These are phyloP conservation scores for Glaucomys volans DNA, from an alignment of 2,113 vertebrate species.

Conservation along the genomic window DNA sequence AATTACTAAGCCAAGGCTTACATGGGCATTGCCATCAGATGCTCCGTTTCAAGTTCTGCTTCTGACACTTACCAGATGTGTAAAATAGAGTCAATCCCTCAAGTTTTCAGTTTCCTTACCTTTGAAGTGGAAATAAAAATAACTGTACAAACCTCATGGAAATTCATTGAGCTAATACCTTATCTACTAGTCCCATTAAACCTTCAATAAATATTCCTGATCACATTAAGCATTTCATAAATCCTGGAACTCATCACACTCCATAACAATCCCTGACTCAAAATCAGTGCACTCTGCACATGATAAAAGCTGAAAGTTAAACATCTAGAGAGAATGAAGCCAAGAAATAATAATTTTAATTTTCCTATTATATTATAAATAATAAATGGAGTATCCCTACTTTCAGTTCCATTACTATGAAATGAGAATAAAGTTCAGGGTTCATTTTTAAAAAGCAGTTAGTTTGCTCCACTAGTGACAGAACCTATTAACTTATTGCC, in stretches of 20 bases:
- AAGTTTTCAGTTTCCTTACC: not conserved
- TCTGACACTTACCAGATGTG: not conserved
- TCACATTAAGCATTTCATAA: not conserved
- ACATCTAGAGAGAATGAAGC: not conserved
- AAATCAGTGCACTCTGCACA: not conserved
- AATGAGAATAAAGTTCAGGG: constrained; percentile 35
- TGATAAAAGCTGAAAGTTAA: constrained; percentile 37
- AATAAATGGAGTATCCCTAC: not conserved
- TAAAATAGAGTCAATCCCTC: not conserved
- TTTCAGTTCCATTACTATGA: constrained; percentile 55
- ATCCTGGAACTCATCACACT: constrained; percentile 26
- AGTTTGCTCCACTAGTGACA: constrained; percentile 37
- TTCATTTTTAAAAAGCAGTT: constrained; percentile 71
- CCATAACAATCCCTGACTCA: not conserved
- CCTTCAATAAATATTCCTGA: not conserved
- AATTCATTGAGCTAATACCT: not conserved
- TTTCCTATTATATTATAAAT: constrained; percentile 56
- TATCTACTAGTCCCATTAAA: not conserved
- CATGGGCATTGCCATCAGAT: accelerated
- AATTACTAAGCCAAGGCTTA: not conserved
- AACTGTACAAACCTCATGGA: not conserved
- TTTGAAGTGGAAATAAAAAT: constrained; percentile 58
- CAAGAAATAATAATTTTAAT: constrained; percentile 51
- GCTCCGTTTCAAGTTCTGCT: not conserved
- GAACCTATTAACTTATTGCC: constrained; percentile 65